Evolutionary conservation across 2,888 invertebrate genomes (phyloP), one percentile per base, ranked within the genome.

Genomic region (Phaedon cochleariae): DNA sequence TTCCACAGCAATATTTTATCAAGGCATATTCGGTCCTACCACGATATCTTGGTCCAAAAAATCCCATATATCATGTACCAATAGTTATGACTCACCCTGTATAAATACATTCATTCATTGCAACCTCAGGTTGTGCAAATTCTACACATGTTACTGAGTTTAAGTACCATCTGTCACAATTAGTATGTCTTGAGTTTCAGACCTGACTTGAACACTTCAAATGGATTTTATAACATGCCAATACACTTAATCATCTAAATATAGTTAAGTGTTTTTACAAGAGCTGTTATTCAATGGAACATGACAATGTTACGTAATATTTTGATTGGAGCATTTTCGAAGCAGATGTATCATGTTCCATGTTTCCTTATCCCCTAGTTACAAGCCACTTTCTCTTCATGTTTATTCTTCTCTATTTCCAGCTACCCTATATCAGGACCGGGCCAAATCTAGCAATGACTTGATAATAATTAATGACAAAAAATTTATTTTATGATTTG

Each of bases 281-380:
- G n/a, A 54, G 29, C 52, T 31, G 31, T 29, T 31, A 26, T 31
- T 15, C 1, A 21, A 57, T 57, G 22, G 5, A 18, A 45, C 17
- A 45, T 18, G 18, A 57, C 45, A 26, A 22, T 26, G 57, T 57
- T 57, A 26, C 46, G 26, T 15, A 57, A 57, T 45, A 57, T 21
- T 57, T 17, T 46, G 57, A 57, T 46, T 57, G 9, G 17, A 57
- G 57, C 57, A 10, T 2, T 57, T 45, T 45, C 45, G 22, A 45
- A 45, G 57, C 57, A 57, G 57, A 57, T 57, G 57, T 45, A 10
- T 17, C 45, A 26, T 45, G 45, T 57, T 45, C 18, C 45, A 57
- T 26, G 18, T 41, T 41, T 41, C 41, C 41, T n/a, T 41, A 34
- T n/a, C 41, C 41, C 15, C 7, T 4, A 41, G 41, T 6, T 15